Conservation (phyloP, 2,888 invertebrate genomes). For the Machimus rusticus region DNA sequence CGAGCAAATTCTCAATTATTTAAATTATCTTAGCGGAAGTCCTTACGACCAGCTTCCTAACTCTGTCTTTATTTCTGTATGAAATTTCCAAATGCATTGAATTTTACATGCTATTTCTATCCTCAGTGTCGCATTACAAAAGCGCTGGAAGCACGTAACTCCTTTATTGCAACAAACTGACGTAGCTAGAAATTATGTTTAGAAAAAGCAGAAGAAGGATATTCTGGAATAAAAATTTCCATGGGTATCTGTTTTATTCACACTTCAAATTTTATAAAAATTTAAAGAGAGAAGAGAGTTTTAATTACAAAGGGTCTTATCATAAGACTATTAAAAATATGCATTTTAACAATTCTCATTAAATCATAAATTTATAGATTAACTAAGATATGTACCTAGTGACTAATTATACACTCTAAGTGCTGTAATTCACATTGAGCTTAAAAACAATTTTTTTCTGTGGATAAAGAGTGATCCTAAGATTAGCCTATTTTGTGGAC, state of each 20-base stretch:
- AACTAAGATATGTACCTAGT: too few relatives aligned
- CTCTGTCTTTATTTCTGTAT: not conserved
- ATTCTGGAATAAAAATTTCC: not conserved
- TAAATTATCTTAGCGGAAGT: not conserved
- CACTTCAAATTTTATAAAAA: too few relatives aligned
- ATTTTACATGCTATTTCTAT: not conserved
- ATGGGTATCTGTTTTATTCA: not conserved
- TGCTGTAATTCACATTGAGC: too few relatives aligned
- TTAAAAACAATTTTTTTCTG: too few relatives aligned
- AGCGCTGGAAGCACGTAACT: not conserved
- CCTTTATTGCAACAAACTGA: not conserved
- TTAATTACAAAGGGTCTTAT: too few relatives aligned
- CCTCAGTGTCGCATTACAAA: not conserved
- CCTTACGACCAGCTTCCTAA: not conserved
- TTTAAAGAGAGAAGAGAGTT: too few relatives aligned
- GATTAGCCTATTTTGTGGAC: too few relatives aligned
- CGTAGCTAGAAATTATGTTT: not conserved
- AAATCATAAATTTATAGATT: too few relatives aligned
- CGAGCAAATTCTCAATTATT: not conserved
- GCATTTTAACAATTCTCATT: too few relatives aligned
- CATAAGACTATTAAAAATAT: too few relatives aligned
- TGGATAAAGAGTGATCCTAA: too few relatives aligned
- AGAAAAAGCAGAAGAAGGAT: not conserved
- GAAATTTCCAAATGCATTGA: not conserved
- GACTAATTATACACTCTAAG: too few relatives aligned